These are phyloP conservation scores for Euura saliciscinereae DNA, from an alignment of 1,140 invertebrate species.

Conservation along the genomic window DNA sequence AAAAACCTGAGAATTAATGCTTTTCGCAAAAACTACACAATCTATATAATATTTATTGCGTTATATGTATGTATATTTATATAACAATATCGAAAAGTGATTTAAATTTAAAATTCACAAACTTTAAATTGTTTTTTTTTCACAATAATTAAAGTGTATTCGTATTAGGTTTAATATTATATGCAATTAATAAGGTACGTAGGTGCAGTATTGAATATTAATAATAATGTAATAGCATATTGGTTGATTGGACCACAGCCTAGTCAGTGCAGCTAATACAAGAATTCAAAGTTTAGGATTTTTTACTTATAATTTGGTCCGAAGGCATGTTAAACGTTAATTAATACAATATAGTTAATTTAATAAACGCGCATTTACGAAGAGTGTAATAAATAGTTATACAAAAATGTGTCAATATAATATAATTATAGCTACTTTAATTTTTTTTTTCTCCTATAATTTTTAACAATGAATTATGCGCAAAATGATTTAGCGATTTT, in stretches of 20 bases:
- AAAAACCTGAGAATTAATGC: neutral
- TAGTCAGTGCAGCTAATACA: constrained; percentile 42
- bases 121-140: neutral
- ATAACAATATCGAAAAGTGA: constrained; percentile 21
- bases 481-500: too few relatives aligned
- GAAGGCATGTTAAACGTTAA: constrained; percentile 45
- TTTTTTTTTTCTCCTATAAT: neutral
- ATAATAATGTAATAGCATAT: neutral
- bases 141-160: neutral
- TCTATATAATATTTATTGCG: too few relatives aligned
- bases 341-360: neutral
- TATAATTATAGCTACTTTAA: neutral
- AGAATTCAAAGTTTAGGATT: constrained; percentile 19
- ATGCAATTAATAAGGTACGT: neutral
- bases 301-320: constrained; percentile 46
- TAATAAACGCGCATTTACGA: too few relatives aligned
- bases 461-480: neutral
- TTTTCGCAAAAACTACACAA: too few relatives aligned
- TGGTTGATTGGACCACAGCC: constrained; percentile 27
- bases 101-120: neutral
- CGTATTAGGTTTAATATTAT: neutral
- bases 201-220: neutral
- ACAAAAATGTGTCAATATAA: neutral
- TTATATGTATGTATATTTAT: too few relatives aligned
- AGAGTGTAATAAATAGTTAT: neutral